Evolutionary conservation across 1,140 invertebrate species (phyloP).

Genomic region (Drosophila kohkoa): DNA sequence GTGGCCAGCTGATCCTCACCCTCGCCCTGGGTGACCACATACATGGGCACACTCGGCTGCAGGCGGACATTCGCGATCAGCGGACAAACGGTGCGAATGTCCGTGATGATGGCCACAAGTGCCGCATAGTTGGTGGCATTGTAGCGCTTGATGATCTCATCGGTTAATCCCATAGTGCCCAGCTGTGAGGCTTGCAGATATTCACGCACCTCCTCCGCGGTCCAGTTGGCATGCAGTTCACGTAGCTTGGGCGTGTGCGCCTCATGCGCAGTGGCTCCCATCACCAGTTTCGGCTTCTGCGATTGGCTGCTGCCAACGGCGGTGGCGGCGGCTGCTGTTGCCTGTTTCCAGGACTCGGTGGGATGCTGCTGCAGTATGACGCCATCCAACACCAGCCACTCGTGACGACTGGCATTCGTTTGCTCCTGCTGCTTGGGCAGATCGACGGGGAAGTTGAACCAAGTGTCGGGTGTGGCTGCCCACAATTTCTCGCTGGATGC

Average conservation of each 20-base stretch:
- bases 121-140: constrained; percentile 88
- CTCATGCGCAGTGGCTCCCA: constrained; percentile 91
- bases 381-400: constrained; percentile 92
- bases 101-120: constrained; percentile 90
- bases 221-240: constrained; percentile 87
- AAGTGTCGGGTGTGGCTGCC: constrained; percentile 88
- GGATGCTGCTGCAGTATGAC: constrained; percentile 88
- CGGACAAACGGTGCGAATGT: constrained; percentile 92
- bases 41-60: constrained; percentile 88
- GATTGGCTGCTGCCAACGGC: background rate
- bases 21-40: constrained; percentile 89
- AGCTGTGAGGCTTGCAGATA: constrained; percentile 88
- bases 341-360: constrained; percentile 86
- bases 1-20: constrained; percentile 87
- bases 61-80: constrained; percentile 88
- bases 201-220: constrained; percentile 87
- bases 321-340: constrained; percentile 63
- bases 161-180: constrained; percentile 87
- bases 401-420: constrained; percentile 86
- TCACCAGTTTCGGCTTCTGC: constrained; percentile 87
- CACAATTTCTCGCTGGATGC: constrained; percentile 88
- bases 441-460: constrained; percentile 87
- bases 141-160: constrained; percentile 88
- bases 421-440: constrained; percentile 86
- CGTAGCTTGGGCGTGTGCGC: constrained; percentile 87